Evolutionary conservation across 1,140 invertebrate species (phyloP), one percentile per base, ranked within the genome.

Genomic region (Chelonus insularis): DNA sequence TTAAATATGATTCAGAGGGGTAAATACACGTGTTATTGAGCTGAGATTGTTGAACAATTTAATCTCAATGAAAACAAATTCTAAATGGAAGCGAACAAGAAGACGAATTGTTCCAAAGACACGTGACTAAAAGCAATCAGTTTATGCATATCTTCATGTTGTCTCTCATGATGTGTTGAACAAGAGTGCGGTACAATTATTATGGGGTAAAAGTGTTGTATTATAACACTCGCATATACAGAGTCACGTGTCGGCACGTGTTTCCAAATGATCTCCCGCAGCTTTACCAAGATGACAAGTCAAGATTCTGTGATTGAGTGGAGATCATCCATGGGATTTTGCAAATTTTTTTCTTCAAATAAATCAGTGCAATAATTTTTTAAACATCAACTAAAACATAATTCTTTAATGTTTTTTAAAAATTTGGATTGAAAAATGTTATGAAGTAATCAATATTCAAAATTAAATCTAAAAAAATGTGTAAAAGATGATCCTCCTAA

Each of bases 31-130:
- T 43, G 45, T 23, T n/a, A 48, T 5, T 6, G 47, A 48, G 47
- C 21, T 23, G 16, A 18, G 32, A 47, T 37, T 16, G 25, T 34
- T 57, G 45, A 47, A 52, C 20, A 32, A 14, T 52, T 60, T 43
- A 60, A 60, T 60, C 58, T 60, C 36, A 52, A 43, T 60, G 37
- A 51, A 43, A 60, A 43, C 34, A 52, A 52, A 60, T 51, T 60
- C 51, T 14, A 60, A 52, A 52, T 23, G 52, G 29, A 21, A 43
- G 11, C n/a, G 12, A 21, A n/a, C 1, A 36, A 16, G 7, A 20
- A 7, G 7, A 11, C n/a, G 9, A 12, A 21, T 14, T n/a, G n/a
- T 4, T 21, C 6, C 9, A 11, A n/a, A 21, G 58, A 14, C 48
- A 60, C 48, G 58, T 60, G 58, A 21, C 48, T 8, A 39, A 45